Conservation (phyloP, 2,113 vertebrate genomes). For the Xyrauchen texanus region DNA sequence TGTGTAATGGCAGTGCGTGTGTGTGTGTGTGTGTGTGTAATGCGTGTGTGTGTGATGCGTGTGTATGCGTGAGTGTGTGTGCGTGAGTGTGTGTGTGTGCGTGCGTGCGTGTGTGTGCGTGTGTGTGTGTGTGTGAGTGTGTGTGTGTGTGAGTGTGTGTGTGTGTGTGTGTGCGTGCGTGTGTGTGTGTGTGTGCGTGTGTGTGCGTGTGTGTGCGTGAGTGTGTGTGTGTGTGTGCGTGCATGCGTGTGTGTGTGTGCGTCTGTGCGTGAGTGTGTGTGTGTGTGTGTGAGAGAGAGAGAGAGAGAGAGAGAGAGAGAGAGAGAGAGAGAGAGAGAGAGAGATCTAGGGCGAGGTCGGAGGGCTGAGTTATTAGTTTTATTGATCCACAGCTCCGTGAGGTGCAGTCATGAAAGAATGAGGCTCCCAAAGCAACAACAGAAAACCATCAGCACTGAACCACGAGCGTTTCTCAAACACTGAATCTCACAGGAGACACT, state of each 20-base stretch:
- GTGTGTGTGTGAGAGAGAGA: background rate
- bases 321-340: no score
- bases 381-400: background rate
- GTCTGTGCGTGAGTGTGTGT: background rate
- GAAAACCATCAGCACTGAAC: background rate
- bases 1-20: background rate
- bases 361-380: conserved; percentile 21
- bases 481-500: no score
- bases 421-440: background rate
- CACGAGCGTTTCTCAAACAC: background rate
- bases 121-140: no score
- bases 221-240: background rate
- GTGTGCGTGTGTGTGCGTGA: background rate
- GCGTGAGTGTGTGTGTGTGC: no score
- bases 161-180: no score
- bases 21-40: background rate
- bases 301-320: no score
- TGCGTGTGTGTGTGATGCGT: no score
- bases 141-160: no score
- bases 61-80: no score
- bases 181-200: background rate
- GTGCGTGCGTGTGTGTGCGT: no score
- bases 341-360: background rate
- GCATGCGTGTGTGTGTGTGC: background rate
- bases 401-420: background rate